Evolutionary conservation across 2,113 vertebrate species (phyloP), one percentile per base, ranked within the genome.

Genomic region (Struthidea cinerea): DNA sequence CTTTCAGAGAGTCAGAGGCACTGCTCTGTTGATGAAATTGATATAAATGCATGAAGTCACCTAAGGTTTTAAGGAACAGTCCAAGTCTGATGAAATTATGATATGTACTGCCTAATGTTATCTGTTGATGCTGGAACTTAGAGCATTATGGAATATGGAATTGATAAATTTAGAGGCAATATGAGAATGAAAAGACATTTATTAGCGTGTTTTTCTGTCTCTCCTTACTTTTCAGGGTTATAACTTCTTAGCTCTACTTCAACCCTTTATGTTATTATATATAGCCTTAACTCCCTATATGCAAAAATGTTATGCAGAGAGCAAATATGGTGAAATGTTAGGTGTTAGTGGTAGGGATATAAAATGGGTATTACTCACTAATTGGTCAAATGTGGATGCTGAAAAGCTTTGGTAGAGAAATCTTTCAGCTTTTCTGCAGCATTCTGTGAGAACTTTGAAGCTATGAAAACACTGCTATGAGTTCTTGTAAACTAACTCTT

Each of bases 21-120:
- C 53, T 69, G 63, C 19, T 91, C 93, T 94, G 39, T 71, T 81
- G 77, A 94, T 94, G n/a, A 22, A 91, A 81, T 63, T 84, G 68
- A 97, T 96, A 95, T 30, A 91, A 95, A 93, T 76, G 84, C 70
- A 96, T 94, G 84, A 93, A 89, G 91, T 97, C 89, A 96, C 65
- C 80, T 53, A 53, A 74, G 82, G 55, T 85, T 95, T 95, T 80
- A 79, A 89, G 69, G 53, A 89, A 79, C 65, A 95, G 61, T 46
- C 84, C 75, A 80, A 90, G 67, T 39, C 87, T 96, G 94, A 96
- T 96, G 74, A 96, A 91, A 95, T 96, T 94, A 93, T 14, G 39
- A 64, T 91, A 85, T 1, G 17, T 77, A 57, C 41, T 95, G 77
- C 78, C 68, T 87, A 91, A 64, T 71, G 73, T 90, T 95, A 92